These are phyloP conservation scores for Lates japonicus DNA, from an alignment of 2,797 vertebrate species.

Conservation along the genomic window DNA sequence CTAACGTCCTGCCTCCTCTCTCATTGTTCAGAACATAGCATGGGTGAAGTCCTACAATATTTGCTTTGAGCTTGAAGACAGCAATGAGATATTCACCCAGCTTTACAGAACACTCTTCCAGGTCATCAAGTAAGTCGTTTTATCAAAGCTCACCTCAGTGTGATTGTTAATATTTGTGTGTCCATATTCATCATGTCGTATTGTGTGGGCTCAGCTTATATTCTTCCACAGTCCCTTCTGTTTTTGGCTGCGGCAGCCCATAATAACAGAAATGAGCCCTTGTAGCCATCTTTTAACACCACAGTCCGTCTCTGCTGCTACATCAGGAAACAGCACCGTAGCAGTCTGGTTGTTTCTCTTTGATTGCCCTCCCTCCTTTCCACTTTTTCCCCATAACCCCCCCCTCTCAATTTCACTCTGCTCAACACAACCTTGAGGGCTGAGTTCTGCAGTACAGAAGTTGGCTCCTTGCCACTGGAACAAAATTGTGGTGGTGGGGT, in stretches of 20 bases:
- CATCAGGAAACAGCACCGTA: slow-evolving; percentile 28
- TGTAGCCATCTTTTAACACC: not conserved
- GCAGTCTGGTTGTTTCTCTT: slow-evolving; percentile 48
- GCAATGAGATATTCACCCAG: slow-evolving; percentile 99
- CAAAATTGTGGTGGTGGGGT: slow-evolving; percentile 45
- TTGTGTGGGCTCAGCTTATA: not conserved
- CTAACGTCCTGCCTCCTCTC: slow-evolving; percentile 9
- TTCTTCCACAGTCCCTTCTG: not conserved
- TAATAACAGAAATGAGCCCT: slow-evolving; percentile 17
- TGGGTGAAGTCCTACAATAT: slow-evolving; percentile 99
- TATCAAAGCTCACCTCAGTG: not conserved
- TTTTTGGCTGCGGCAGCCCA: not conserved
- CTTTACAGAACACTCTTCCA: slow-evolving; percentile 97
- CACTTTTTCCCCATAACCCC: slow-evolving; percentile 13
- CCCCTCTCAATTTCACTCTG: slow-evolving; percentile 63
- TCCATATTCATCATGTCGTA: not conserved
- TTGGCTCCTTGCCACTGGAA: slow-evolving; percentile 72
- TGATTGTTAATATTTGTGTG: not conserved
- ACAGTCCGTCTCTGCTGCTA: slow-evolving; percentile 35
- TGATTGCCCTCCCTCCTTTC: slow-evolving; percentile 32
- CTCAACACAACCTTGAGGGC: slow-evolving; percentile 78
- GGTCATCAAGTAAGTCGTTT: slow-evolving; percentile 97
- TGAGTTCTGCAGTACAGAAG: slow-evolving; percentile 74
- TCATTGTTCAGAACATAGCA: slow-evolving; percentile 92
- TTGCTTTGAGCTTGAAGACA: slow-evolving; percentile 99